These are phyloP conservation scores for Andrena hattorfiana DNA, from an alignment of 2,888 invertebrate genomes.

Conservation along the genomic window DNA sequence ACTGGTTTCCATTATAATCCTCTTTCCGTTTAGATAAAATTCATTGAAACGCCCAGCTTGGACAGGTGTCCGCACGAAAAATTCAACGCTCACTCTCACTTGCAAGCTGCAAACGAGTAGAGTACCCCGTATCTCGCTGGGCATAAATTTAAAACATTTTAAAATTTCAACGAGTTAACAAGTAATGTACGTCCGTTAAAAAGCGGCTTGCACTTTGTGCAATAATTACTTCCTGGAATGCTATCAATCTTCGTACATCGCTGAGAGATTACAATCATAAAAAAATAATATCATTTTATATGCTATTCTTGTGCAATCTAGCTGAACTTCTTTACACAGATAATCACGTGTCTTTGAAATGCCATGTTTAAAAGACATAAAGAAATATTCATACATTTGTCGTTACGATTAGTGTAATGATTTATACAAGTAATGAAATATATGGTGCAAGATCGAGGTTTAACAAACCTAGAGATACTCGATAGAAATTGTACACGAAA, in stretches of 20 bases:
- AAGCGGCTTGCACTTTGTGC: not conserved
- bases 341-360: not conserved
- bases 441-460: not conserved
- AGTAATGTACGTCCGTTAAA: slow-evolving; percentile 4
- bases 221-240: slow-evolving; percentile 30
- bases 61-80: not conserved
- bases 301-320: not conserved
- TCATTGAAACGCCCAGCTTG: not conserved
- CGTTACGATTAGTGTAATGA: not conserved
- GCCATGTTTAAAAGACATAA: not conserved
- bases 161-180: slow-evolving; percentile 4
- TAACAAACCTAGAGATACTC: not conserved
- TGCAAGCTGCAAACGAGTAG: slow-evolving; percentile 69
- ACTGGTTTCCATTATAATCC: not conserved
- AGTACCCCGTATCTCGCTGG: slow-evolving; percentile 43
- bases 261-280: not conserved
- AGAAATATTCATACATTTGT: not conserved
- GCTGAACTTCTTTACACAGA: not conserved
- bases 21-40: not conserved
- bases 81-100: slow-evolving; percentile 63
- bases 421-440: not conserved
- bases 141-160: not conserved
- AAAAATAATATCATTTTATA: not conserved
- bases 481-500: slow-evolving; percentile 40
- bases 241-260: not conserved